Conservation (phyloP, 2,888 invertebrate species). For the Lithophane semibrunnea region DNA sequence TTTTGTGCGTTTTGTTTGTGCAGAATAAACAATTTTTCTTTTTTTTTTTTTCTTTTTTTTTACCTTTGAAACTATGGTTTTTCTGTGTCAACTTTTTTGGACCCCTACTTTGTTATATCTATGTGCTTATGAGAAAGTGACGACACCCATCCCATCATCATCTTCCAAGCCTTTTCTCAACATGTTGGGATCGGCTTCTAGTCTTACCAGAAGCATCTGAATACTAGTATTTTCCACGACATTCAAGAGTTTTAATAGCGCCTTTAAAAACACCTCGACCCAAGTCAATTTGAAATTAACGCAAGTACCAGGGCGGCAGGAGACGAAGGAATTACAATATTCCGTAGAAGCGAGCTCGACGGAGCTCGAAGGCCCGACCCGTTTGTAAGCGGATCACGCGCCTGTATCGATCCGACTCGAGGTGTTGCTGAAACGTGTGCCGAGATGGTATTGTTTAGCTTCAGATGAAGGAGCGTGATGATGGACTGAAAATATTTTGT, state of each 20-base stretch:
- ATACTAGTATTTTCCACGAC: neutral
- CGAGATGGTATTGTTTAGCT: constrained; percentile 32
- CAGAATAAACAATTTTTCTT: no score
- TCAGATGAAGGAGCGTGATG: constrained; percentile 21
- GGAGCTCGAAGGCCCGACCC: constrained; percentile 46
- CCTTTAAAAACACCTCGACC: constrained; percentile 25
- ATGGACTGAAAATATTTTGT: constrained; percentile 18
- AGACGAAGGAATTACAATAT: constrained; percentile 63
- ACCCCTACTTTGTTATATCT: neutral
- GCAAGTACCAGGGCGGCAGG: constrained; percentile 58
- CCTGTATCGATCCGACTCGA: constrained; percentile 65
- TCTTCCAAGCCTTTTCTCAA: neutral
- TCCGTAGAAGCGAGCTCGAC: constrained; percentile 20
- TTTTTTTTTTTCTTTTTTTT: no score
- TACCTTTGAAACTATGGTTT: no score
- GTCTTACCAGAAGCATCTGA: neutral
- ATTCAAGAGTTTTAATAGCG: neutral
- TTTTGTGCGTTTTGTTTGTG: no score
- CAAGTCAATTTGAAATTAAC: constrained; percentile 40
- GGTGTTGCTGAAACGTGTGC: constrained; percentile 52
- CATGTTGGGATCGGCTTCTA: neutral
- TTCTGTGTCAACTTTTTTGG: neutral
- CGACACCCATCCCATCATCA: neutral
- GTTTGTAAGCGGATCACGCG: constrained; percentile 69
- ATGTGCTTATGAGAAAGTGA: neutral